Evolutionary conservation across 23 tunicate species (phyloP).

Genomic region (Oikopleura albicans): DNA sequence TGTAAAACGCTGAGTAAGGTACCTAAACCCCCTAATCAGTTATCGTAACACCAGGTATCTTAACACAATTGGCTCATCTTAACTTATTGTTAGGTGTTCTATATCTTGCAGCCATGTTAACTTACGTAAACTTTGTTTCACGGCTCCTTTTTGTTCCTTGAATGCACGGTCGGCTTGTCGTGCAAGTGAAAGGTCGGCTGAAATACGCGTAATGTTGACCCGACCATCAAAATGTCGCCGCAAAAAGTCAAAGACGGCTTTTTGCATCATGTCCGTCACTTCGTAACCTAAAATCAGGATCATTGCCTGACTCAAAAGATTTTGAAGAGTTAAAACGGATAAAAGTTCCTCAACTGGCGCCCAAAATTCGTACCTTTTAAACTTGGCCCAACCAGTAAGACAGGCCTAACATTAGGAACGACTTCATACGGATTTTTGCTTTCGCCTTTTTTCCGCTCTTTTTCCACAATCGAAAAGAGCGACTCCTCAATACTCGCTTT

Average conservation of each 20-base stretch:
- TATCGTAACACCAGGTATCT: too few species aligned
- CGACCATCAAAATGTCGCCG: conserved; percentile 81
- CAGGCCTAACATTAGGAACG: conserved; percentile 85
- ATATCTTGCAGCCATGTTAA: too few species aligned
- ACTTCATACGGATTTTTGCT: conserved; percentile 71
- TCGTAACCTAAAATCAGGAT: conserved; percentile 4
- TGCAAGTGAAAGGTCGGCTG: conserved; percentile 84
- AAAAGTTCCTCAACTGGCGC: too few species aligned
- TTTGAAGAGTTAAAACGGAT: too few species aligned
- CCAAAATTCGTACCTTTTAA: conserved; percentile 83
- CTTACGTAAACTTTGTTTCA: conserved; percentile 46
- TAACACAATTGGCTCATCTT: too few species aligned
- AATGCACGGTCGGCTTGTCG: conserved; percentile 48
- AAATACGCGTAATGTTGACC: conserved; percentile 52
- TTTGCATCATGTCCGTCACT: conserved; percentile 99
- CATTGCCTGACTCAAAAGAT: too few species aligned
- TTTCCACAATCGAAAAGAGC: conserved; percentile 26
- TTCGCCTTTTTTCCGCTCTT: conserved; percentile 48
- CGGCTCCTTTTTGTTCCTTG: conserved; percentile 53
- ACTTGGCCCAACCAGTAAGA: conserved; percentile 70
- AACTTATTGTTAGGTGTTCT: too few species aligned
- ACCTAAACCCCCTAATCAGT: too few species aligned
- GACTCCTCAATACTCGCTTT: not conserved
- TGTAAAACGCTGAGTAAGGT: too few species aligned
- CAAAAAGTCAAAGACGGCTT: conserved; percentile 86